Base-by-base conservation (phyloP, 2,888 invertebrate genomes). In the Ochlodes sylvanus region DNA sequence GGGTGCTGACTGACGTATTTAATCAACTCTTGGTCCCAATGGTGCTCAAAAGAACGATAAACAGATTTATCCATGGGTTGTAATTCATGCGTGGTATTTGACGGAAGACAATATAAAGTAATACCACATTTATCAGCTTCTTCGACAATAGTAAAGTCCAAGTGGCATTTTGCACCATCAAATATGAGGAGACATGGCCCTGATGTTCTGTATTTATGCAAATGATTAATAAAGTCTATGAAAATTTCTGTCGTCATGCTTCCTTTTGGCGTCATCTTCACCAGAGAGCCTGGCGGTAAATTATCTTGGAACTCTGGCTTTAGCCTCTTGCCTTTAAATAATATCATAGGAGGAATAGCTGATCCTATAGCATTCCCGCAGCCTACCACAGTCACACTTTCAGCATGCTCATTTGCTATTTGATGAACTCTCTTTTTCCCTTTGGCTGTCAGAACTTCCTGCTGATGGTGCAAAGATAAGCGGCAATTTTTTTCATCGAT, bases 51-150 rank as follows among this genome's bases (percentile, higher is more conserved):
- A 44, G 72, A 72, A 17, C 69, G 62, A 68, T 73, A 64, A 44
- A 73, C 71, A 32, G 75, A 65, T 69, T 75, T 75, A 47, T 75
- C 74, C 32, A 74, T 58, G 41, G 75, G 73, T 50, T 75, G 75
- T n/a, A 75, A 32, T 44, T 74, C 72, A 38, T 73, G 72, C 7
- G 72, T 75, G 0, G 74, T 73, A 50, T 73, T 76, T 52, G 70
- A 71, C 6, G 71, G 71, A 42, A 75, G 57, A 65, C 74, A 75
- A 65, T 75, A 75, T 21, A 75, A 66, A 21, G 63, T 56, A 56
- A 73, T 73, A 44, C 63, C 71, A 64, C 61, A 34, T 65, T 71
- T 66, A 7, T 75, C 73, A 58, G 74, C 72, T 67, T 60, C 70
- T 0, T 75, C 73, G 41, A 74, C 72, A 61, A 74, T 72, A 54